phyloP scores from a whole-genome alignment of 1,140 invertebrate species.

The Vollenhovia emeryi region DNA sequence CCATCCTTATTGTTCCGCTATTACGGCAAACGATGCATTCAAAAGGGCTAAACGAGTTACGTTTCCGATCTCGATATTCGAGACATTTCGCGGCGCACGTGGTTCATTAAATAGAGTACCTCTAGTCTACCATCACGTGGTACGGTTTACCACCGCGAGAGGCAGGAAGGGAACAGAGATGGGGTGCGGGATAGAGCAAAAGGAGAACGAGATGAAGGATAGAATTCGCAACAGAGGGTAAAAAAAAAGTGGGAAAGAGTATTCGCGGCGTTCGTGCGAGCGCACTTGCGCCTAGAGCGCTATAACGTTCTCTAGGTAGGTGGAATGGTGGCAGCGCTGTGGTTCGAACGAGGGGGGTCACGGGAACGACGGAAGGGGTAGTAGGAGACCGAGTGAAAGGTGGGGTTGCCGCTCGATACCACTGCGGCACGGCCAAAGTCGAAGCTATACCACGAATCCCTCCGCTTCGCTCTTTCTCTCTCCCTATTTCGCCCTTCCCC shows the following conservation, averaged over 20 bases:
- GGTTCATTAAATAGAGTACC: slow-evolving; percentile 53
- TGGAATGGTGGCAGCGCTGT: slow-evolving; percentile 66
- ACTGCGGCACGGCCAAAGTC: slow-evolving; percentile 85
- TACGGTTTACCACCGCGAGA: slow-evolving; percentile 28
- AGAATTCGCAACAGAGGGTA: background rate
- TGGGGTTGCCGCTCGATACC: slow-evolving; percentile 84
- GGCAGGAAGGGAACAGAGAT: background rate
- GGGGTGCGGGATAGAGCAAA: slow-evolving; percentile 57
- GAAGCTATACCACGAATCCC: slow-evolving; percentile 75
- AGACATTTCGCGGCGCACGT: slow-evolving; percentile 36
- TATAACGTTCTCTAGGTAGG: slow-evolving; percentile 68
- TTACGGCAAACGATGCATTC: slow-evolving; percentile 30
- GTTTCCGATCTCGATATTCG: slow-evolving; percentile 21
- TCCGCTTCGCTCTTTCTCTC: slow-evolving; percentile 49
- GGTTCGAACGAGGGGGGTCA: slow-evolving; percentile 54
- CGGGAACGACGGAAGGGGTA: slow-evolving; percentile 39
- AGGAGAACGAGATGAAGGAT: slow-evolving; percentile 29
- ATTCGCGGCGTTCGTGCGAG: slow-evolving; percentile 66
- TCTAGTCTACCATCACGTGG: slow-evolving; percentile 44
- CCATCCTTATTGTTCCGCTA: slow-evolving; percentile 19
- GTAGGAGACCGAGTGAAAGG: slow-evolving; percentile 58
- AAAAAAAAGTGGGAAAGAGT: background rate
- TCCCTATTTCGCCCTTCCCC: slow-evolving; percentile 20
- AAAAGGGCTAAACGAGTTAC: slow-evolving; percentile 38
- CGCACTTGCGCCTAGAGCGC: slow-evolving; percentile 69